Evolutionary conservation across 2,888 invertebrate genomes (phyloP).

Genomic region (Brachylomia viminalis): DNA sequence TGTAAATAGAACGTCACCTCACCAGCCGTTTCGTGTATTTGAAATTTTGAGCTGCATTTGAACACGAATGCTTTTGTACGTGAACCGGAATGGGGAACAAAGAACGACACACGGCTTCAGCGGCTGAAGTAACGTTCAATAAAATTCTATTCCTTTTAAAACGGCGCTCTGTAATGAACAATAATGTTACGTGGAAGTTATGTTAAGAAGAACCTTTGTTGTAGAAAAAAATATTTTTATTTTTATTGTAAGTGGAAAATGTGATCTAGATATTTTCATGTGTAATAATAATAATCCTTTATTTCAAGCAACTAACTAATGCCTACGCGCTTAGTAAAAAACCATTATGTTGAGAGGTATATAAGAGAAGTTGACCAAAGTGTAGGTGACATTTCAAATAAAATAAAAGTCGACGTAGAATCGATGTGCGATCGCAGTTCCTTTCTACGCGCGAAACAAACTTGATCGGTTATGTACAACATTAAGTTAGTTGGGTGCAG

Average conservation of each 20-base stretch:
- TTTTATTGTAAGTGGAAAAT: too few relatives aligned
- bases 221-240: neutral
- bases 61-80: conserved; percentile 77
- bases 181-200: conserved; percentile 4
- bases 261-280: neutral
- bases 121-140: conserved; percentile 59
- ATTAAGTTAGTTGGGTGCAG: conserved; percentile 55
- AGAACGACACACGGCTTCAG: conserved; percentile 62
- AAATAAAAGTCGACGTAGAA: neutral
- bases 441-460: conserved; percentile 26
- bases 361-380: neutral
- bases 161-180: conserved; percentile 6
- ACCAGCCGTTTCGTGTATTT: conserved; percentile 71
- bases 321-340: neutral
- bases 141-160: conserved; percentile 46
- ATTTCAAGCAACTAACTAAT: too few relatives aligned
- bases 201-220: neutral
- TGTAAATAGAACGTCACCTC: conserved; percentile 72
- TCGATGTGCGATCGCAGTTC: conserved; percentile 7
- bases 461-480: conserved; percentile 56
- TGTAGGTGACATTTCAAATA: neutral
- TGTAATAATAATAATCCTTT: too few relatives aligned
- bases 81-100: conserved; percentile 70
- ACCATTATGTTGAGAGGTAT: neutral
- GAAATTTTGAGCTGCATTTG: conserved; percentile 76